Conservation (phyloP, 2,888 invertebrate genomes). For the Tenthredo distinguenda region DNA sequence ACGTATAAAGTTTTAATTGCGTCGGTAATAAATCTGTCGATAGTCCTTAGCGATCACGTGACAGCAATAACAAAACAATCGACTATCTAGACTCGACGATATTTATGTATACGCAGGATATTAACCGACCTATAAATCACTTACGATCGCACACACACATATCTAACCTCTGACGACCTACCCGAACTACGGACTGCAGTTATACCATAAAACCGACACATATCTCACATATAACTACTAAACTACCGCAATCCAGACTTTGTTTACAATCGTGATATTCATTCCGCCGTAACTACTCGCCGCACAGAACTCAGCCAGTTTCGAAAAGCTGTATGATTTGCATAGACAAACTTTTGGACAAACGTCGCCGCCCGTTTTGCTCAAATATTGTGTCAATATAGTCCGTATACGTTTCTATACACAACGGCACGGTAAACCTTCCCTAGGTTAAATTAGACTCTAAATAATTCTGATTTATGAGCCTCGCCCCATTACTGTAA, state of each 20-base stretch:
- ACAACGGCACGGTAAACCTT: background rate
- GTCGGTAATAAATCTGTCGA: constrained; percentile 40
- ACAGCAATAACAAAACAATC: constrained; percentile 47
- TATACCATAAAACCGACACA: constrained; percentile 29
- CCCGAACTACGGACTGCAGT: constrained; percentile 35
- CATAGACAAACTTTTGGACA: constrained; percentile 40
- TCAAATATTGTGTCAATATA: constrained; percentile 30
- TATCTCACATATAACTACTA: constrained; percentile 6
- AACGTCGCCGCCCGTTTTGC: background rate
- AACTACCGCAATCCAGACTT: constrained; percentile 34
- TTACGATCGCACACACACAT: background rate
- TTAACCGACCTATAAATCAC: constrained; percentile 46
- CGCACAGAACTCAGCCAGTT: background rate
- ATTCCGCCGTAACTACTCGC: background rate
- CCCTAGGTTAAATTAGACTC: constrained; percentile 27
- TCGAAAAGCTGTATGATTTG: background rate
- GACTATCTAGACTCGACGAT: constrained; percentile 23
- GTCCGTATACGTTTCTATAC: background rate
- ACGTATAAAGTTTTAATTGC: constrained; percentile 7
- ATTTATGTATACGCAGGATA: constrained; percentile 45
- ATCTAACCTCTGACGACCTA: constrained; percentile 18
- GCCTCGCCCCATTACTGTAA: constrained; percentile 15
- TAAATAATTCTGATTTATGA: constrained; percentile 44
- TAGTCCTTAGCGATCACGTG: constrained; percentile 45
- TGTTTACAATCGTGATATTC: constrained; percentile 18